Evolutionary conservation across 2,797 vertebrate genomes (phyloP), one percentile per base, ranked within the genome.

Genomic region (Chelmon rostratus): DNA sequence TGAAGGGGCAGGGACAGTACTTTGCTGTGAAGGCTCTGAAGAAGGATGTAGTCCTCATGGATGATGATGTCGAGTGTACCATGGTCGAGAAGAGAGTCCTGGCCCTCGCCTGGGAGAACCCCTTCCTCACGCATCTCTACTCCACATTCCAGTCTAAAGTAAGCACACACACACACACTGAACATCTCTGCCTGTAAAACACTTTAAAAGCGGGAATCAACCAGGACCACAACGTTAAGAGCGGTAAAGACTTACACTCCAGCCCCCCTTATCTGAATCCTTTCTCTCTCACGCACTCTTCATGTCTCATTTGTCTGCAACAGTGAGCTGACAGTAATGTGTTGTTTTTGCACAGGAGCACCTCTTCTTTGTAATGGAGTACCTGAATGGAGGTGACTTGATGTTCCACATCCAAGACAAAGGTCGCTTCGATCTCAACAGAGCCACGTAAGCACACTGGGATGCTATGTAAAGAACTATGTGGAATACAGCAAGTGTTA

Each of bases 321-420:
- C 25, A 25, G 31, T 69, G 67, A 87, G 62, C 75, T 89, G 76
- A 90, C 66, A 56, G 38, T 81, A 57, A 71, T 56, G 52, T 89
- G 58, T 79, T 88, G 62, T 13, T 88, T n/a, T 25, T 91, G 16
- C 71, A 84, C 92, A 99, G 98, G 98, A 99, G 74, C 98, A 99
- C 88, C 95, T 99, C 80, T 98, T 99, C 94, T 99, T 99, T 13
- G 98, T 99, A 49, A 99, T 99, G 98, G 98, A 99, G 91, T 99
- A 98, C 90, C 95, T 99, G 88, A 99, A 98, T 0, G 98, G 98
- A 28, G 98, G 98, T 2, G 98, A 99, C 85, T 90, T 99, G 86
- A 99, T 99, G 98, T 99, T 97, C 91, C 98, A 99, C 94, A 99
- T 99, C 88, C 98, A 99, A 82, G 98, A 98, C 88, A 99, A 99